Conservation (phyloP, 2,888 invertebrate species). For the Congeria kusceri region DNA sequence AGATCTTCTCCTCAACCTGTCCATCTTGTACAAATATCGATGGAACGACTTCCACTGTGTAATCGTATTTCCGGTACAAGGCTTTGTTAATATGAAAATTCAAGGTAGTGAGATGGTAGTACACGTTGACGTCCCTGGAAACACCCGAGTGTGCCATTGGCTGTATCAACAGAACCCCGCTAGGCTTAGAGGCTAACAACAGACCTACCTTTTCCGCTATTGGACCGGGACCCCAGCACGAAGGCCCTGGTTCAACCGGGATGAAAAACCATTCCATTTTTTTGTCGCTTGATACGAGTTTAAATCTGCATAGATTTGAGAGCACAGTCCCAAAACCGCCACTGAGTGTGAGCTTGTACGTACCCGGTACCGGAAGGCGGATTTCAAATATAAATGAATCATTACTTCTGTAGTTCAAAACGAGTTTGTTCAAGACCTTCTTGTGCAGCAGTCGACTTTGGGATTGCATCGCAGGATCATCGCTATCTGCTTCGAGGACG, state of each 20-base stretch:
- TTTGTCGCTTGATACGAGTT: conserved; percentile 24
- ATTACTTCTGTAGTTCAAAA: conserved; percentile 50
- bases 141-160: conserved; percentile 2
- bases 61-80: conserved; percentile 41
- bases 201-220: conserved; percentile 47
- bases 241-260: conserved; percentile 29
- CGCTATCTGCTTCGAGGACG: conserved; percentile 10
- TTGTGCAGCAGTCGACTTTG: conserved; percentile 14
- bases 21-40: conserved; percentile 15
- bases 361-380: conserved; percentile 44
- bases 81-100: conserved; percentile 33
- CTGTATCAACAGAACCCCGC: conserved; percentile 34
- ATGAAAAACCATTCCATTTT: conserved; percentile 25
- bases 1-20: conserved; percentile 5
- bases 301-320: conserved; percentile 31
- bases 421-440: conserved; percentile 20
- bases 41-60: conserved; percentile 41
- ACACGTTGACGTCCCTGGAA: conserved; percentile 5
- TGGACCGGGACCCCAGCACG: conserved; percentile 59
- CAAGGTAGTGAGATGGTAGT: conserved; percentile 24
- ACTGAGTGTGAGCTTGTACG: conserved; percentile 36
- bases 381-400: conserved; percentile 50
- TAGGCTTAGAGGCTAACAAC: conserved; percentile 44
- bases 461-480: not conserved
- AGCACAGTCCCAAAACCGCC: conserved; percentile 39